Conservation (phyloP, 2,797 vertebrate species). For the Anabas testudineus region DNA sequence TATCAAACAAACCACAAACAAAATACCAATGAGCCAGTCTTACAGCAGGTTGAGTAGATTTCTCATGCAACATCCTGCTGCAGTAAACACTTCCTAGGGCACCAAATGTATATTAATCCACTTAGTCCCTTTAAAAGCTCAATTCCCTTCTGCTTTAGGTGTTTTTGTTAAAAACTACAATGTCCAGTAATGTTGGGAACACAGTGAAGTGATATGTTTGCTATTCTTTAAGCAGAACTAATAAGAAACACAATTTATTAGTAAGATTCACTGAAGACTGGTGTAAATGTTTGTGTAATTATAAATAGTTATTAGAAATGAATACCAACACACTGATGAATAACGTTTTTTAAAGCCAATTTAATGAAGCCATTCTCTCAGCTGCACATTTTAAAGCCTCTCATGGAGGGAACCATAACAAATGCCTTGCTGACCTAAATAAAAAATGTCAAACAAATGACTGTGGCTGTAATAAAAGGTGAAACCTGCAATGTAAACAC, state of each 20-base stretch:
- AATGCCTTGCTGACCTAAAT: conserved; percentile 70
- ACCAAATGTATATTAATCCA: conserved; percentile 2
- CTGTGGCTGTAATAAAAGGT: conserved; percentile 56
- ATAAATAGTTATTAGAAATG: too few species aligned
- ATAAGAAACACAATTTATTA: neutral
- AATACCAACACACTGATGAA: neutral
- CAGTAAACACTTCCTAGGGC: neutral
- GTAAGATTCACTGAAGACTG: neutral
- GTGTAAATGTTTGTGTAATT: too few species aligned
- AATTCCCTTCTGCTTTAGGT: too few species aligned
- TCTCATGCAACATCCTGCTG: neutral
- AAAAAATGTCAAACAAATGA: conserved; percentile 44
- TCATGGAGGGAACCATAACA: conserved; percentile 72
- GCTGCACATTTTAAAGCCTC: conserved; percentile 29
- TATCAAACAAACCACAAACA: too few species aligned
- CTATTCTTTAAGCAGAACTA: too few species aligned
- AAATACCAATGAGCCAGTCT: too few species aligned
- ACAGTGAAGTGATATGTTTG: neutral
- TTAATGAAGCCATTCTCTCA: neutral
- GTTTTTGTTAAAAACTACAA: neutral
- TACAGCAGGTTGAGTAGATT: neutral
- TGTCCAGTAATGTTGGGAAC: neutral
- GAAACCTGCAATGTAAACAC: conserved; percentile 75
- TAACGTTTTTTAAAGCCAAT: conserved; percentile 1
- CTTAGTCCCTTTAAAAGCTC: neutral